phyloP scores from a whole-genome alignment of 2,113 vertebrate genomes.

The Cygnus atratus region DNA sequence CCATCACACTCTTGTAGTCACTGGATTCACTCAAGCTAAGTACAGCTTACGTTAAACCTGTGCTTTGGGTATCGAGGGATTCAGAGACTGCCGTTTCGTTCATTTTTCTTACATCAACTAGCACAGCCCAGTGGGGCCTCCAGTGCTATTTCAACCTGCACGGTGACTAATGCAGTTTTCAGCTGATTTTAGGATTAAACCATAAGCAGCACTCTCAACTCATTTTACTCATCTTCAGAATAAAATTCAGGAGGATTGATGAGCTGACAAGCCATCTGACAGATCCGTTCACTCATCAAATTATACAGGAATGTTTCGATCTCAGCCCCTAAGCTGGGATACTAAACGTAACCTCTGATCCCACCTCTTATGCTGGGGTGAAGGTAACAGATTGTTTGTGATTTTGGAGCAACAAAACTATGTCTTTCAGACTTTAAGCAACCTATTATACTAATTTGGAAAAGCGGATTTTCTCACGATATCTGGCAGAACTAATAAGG shows the following conservation, averaged over 20 bases:
- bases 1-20: not conserved
- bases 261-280: not conserved
- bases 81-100: not conserved
- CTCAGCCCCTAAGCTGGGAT: not conserved
- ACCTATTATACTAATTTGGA: not conserved
- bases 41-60: not conserved
- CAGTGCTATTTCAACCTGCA: not conserved
- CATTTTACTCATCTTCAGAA: not conserved
- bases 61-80: not conserved
- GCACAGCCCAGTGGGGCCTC: not conserved
- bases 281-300: not conserved
- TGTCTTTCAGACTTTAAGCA: not conserved
- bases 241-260: not conserved
- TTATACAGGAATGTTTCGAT: not conserved
- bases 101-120: not conserved
- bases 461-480: not conserved
- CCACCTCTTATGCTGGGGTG: not conserved
- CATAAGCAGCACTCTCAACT: not conserved
- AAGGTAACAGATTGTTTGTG: not conserved
- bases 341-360: not conserved
- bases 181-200: slow-evolving; percentile 4
- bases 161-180: not conserved
- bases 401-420: not conserved
- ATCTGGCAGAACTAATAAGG: not conserved
- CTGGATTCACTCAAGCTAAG: not conserved